Percentiles rank a stretch among this genome's conserved stretches.
Conservation (phyloP, 1,140 invertebrate species). For the Phocides pigmalion region DNA sequence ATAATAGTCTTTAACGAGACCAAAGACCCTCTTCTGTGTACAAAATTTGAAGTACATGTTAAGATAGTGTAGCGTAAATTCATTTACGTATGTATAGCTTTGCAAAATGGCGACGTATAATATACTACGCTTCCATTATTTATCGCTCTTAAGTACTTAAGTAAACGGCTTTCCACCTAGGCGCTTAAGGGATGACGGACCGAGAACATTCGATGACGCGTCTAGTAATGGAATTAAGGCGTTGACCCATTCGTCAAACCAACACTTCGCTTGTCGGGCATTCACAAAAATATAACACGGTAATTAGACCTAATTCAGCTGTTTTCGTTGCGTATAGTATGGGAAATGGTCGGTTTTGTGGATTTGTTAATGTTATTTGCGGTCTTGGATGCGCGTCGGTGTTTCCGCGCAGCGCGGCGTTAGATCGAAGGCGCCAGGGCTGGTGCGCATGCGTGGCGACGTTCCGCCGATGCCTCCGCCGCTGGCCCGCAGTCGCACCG, state of each 20-base stretch:
- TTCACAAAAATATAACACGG: slow-evolving; percentile 41
- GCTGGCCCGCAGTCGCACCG: slow-evolving; percentile 74
- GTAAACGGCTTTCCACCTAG: slow-evolving; percentile 30
- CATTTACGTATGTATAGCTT: neutral
- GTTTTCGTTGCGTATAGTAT: slow-evolving; percentile 47
- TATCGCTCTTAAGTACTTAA: slow-evolving; percentile 38
- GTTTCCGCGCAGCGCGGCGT: slow-evolving; percentile 56
- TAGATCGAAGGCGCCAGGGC: slow-evolving; percentile 73
- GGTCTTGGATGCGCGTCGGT: slow-evolving; percentile 63
- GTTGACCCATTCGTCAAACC: slow-evolving; percentile 25
- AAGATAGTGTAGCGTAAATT: too few relatives aligned
- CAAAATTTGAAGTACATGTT: too few relatives aligned
- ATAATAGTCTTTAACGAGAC: too few relatives aligned
- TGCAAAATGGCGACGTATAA: slow-evolving; percentile 3
- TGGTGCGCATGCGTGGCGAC: slow-evolving; percentile 61
- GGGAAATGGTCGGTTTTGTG: slow-evolving; percentile 59
- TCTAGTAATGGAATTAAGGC: slow-evolving; percentile 25
- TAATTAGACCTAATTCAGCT: slow-evolving; percentile 52
- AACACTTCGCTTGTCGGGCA: neutral
- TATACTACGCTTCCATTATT: slow-evolving; percentile 40
- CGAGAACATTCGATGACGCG: slow-evolving; percentile 26
- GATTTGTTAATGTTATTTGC: slow-evolving; percentile 72
- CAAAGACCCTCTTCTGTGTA: too few relatives aligned
- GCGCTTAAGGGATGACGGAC: slow-evolving; percentile 25
- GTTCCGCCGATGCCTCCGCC: slow-evolving; percentile 54